phyloP scores from a whole-genome alignment of 1,140 invertebrate genomes.

The Battus philenor region DNA sequence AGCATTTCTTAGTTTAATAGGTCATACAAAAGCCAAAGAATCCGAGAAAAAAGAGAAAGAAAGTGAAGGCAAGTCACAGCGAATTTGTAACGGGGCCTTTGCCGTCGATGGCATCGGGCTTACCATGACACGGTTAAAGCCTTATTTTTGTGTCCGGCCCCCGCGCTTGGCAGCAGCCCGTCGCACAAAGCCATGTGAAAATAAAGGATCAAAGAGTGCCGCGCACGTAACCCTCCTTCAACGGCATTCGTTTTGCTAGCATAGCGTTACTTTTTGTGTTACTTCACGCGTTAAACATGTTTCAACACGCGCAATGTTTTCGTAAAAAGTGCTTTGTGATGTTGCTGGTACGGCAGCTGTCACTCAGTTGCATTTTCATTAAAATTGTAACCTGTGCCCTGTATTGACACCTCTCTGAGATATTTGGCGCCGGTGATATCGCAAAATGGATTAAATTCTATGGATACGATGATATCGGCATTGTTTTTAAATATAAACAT shows the following conservation, averaged over 20 bases:
- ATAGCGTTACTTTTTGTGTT: slow-evolving; percentile 22
- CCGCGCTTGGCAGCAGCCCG: slow-evolving; percentile 65
- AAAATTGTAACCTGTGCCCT: not conserved
- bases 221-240: slow-evolving; percentile 38
- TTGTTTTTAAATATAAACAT: too few relatives aligned
- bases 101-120: slow-evolving; percentile 67
- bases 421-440: not conserved
- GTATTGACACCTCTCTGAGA: not conserved
- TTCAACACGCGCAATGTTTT: slow-evolving; percentile 2
- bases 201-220: slow-evolving; percentile 71
- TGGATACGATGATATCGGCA: too few relatives aligned
- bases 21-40: slow-evolving; percentile 19
- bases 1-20: not conserved
- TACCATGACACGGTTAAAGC: slow-evolving; percentile 72
- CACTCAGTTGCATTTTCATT: slow-evolving; percentile 10
- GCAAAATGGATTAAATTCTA: too few relatives aligned
- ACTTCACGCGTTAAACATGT: slow-evolving; percentile 2
- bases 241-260: slow-evolving; percentile 29
- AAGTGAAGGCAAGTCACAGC: slow-evolving; percentile 52
- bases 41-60: slow-evolving; percentile 29
- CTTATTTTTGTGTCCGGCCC: slow-evolving; percentile 72
- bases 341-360: slow-evolving; percentile 2
- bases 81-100: slow-evolving; percentile 70
- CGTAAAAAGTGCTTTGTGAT: slow-evolving; percentile 12
- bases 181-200: slow-evolving; percentile 72